phyloP scores from a whole-genome alignment of 2,797 vertebrate genomes.

The Acropternis orthonyx region DNA sequence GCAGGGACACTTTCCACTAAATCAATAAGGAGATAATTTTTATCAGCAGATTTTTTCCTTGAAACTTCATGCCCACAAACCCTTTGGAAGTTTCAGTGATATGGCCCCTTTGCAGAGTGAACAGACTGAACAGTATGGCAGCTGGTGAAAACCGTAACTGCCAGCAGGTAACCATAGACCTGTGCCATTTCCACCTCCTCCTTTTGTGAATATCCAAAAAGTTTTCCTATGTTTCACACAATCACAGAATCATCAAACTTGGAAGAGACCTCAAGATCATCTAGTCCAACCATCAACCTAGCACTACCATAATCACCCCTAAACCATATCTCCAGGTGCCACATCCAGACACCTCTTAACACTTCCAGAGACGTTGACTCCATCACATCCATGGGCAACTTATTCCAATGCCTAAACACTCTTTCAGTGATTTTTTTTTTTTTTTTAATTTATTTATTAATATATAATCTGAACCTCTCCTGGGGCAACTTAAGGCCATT shows the following conservation, averaged over 20 bases:
- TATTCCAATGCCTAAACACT: not conserved
- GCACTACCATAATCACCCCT: not conserved
- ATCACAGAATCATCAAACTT: not conserved
- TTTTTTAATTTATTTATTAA: not conserved
- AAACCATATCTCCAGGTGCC: not conserved
- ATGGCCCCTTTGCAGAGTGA: rapidly evolving
- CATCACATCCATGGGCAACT: not conserved
- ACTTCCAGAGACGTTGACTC: not conserved
- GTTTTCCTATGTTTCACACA: not conserved
- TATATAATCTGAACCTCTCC: not conserved
- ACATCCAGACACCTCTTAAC: not conserved
- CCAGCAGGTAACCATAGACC: not conserved
- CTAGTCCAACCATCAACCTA: not conserved
- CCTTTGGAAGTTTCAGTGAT: not conserved
- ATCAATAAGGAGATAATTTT: not conserved
- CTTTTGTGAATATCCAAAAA: not conserved
- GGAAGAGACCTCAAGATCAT: not conserved
- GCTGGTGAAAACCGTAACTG: not conserved
- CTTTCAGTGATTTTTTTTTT: not conserved
- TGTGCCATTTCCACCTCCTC: not conserved
- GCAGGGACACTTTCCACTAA: not conserved
- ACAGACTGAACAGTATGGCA: rapidly evolving
- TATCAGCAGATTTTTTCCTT: not conserved
- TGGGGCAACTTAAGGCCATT: not conserved
- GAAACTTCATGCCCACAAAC: not conserved